Percentiles rank a stretch among this genome's conserved stretches.
Evolutionary conservation across 2,888 invertebrate genomes (phyloP).

Genomic region (Rhaphigaster nebulosa): DNA sequence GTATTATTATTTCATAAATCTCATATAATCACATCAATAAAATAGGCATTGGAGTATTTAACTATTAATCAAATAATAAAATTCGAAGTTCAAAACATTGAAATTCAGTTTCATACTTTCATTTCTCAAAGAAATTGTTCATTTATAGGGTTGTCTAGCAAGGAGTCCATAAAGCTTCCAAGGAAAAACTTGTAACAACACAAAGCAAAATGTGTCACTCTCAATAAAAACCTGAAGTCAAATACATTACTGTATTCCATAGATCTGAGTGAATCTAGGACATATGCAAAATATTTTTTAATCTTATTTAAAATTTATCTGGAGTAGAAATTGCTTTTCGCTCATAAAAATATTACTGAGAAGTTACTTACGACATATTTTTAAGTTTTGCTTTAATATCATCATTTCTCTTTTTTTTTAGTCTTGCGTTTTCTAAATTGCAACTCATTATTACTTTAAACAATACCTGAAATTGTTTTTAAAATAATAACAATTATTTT

Average conservation of each 20-base stretch:
- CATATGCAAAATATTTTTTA: not conserved
- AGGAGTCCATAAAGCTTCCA: not conserved
- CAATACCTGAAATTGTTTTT: not conserved
- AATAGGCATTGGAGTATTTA: no score
- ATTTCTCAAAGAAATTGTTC: not conserved
- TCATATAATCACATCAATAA: not conserved
- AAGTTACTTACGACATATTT: constrained; percentile 58
- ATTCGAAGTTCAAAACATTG: no score
- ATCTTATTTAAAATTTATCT: not conserved
- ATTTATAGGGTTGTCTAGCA: not conserved
- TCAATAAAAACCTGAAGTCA: not conserved
- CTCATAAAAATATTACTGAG: not conserved
- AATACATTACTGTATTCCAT: not conserved
- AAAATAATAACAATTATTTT: not conserved
- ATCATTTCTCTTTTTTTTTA: constrained; percentile 50
- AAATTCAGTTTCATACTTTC: not conserved
- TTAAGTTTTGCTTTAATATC: constrained; percentile 52
- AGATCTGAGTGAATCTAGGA: not conserved
- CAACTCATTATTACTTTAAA: constrained; percentile 8
- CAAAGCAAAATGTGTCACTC: not conserved
- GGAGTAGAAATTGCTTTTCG: not conserved
- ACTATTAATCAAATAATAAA: no score
- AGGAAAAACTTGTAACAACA: no score
- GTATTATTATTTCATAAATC: not conserved
- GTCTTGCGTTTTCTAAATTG: constrained; percentile 28